Conservation (phyloP, 2,113 vertebrate genomes). For the Gymnocephalus cernua region DNA sequence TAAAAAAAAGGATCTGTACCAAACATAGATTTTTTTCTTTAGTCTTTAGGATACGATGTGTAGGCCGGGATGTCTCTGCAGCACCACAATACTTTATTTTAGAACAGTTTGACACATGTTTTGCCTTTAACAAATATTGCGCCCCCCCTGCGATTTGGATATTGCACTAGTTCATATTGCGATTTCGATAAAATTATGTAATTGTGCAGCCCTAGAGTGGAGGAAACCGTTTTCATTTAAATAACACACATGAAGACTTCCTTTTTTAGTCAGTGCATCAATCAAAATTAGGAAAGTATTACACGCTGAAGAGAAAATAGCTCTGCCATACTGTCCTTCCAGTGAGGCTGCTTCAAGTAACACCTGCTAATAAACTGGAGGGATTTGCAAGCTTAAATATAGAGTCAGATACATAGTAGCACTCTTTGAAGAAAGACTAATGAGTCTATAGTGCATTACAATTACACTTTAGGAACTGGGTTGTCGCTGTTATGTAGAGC, state of each 20-base stretch:
- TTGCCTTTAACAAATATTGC: too few species aligned
- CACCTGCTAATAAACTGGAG: constrained; percentile 42
- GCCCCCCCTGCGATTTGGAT: too few species aligned
- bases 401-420: constrained; percentile 22
- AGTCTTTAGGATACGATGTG: too few species aligned
- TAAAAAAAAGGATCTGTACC: too few species aligned
- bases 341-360: constrained; percentile 26
- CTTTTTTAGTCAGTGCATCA: constrained; percentile 5
- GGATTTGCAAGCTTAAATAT: constrained; percentile 39
- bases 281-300: constrained; percentile 49
- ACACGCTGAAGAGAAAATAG: constrained; percentile 52
- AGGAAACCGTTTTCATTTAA: constrained; percentile 5
- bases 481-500: background rate
- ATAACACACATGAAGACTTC: constrained; percentile 18
- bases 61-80: too few species aligned
- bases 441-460: background rate
- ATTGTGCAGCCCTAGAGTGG: too few species aligned
- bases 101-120: too few species aligned
- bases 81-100: too few species aligned
- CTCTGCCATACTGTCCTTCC: background rate
- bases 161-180: too few species aligned
- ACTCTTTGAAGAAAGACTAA: constrained; percentile 9
- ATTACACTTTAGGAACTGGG: background rate
- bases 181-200: too few species aligned
- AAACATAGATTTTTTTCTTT: too few species aligned